These are phyloP conservation scores for Cygnus buccinator DNA, from an alignment of 2,113 vertebrate species.

Conservation along the genomic window DNA sequence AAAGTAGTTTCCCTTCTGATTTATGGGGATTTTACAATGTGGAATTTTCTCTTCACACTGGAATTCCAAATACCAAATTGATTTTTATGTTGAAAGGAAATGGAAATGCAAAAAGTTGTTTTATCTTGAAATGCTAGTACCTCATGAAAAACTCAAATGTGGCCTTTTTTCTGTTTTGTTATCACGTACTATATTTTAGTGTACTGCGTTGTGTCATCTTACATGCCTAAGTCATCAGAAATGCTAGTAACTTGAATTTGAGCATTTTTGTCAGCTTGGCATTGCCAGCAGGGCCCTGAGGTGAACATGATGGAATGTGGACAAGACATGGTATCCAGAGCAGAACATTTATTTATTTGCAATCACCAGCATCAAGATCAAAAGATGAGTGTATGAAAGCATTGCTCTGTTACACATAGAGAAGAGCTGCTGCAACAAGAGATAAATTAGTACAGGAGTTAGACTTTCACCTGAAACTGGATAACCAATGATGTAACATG, in stretches of 20 bases:
- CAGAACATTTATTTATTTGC: neutral
- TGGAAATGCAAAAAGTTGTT: neutral
- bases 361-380: neutral
- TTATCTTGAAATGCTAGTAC: neutral
- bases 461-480: neutral
- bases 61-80: neutral
- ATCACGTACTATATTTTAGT: neutral
- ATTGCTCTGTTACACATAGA: neutral
- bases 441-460: neutral
- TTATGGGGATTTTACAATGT: neutral
- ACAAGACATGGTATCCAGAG: neutral
- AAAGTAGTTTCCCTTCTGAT: slow-evolving; percentile 19
- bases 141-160: neutral
- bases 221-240: neutral
- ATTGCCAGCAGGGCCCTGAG: neutral
- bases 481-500: neutral
- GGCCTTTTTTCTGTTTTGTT: neutral
- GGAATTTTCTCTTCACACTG: neutral
- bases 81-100: neutral
- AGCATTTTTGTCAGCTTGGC: neutral
- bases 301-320: neutral
- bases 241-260: neutral
- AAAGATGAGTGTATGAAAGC: neutral
- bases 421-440: neutral
- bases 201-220: neutral